Base-by-base conservation (phyloP, 2,113 vertebrate species). In the Apistogramma diplotaenia region DNA sequence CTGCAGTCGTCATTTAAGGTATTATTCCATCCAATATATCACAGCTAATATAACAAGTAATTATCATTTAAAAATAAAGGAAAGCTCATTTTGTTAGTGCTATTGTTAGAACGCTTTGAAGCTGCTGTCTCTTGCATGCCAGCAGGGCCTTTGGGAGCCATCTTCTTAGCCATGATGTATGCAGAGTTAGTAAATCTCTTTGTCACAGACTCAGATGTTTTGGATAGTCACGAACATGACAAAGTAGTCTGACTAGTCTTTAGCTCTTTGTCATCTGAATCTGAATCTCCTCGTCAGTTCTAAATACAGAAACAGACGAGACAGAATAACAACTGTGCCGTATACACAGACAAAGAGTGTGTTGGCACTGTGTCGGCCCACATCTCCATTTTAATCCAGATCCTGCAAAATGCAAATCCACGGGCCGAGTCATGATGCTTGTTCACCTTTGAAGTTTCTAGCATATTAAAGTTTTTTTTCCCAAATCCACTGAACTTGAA, bases 161-260 rank as follows among this genome's bases (percentile, higher is more conserved):
- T 89, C 74, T 55, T 79, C 87, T 71, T 62, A 37, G 6, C 6
- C 15, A 29, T 85, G 85, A 91, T 84, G 56, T 76, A 81, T 74
- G 25, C 62, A 72, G 46, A 59, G 60, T 54, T 73, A 43, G 12
- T 60, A n/a, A 77, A 25, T 54, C 62, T 75, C 60, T 27, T 59
- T 74, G 76, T 67, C 62, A 27, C 62, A 27, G 19, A 58, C 62
- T 76, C 29, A 43, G 5, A 76, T 76, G 8, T 71, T 79, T 82
- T 51, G 51, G 53, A 87, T 61, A 27, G 49, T 56, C 43, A 53
- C 25, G 62, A n/a, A 67, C 51, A 49, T 56, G 56, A 85, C 58
- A 13, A 82, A 85, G 70, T 58, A 35, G n/a, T 43, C 25, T 55
- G 25, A 74, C 12, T 25, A 65, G 35, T 65, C 37, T 25, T 13